Percentiles rank a stretch among this genome's conserved stretches.
phyloP scores from a whole-genome alignment of 2,113 vertebrate species.

The Mustelus asterias region DNA sequence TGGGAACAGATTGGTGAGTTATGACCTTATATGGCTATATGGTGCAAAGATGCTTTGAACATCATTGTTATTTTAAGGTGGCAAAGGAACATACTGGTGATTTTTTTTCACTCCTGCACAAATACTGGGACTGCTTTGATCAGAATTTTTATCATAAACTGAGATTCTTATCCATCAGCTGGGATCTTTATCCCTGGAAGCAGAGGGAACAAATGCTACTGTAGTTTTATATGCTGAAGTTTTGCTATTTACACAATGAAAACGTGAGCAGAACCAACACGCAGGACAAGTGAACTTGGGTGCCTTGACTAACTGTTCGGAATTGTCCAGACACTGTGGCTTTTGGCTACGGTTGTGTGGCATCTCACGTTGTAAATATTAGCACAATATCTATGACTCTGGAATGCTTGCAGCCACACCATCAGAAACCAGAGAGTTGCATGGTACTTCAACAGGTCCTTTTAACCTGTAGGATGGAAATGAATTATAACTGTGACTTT shows the following conservation, averaged over 20 bases:
- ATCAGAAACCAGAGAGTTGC: not conserved
- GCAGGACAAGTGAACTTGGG: not conserved
- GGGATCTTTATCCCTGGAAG: not conserved
- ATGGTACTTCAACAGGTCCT: not conserved
- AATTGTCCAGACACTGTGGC: not conserved
- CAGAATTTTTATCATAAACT: not conserved
- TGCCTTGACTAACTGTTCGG: not conserved
- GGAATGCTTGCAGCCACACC: conserved; percentile 6
- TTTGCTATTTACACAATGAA: not conserved
- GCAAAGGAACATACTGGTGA: conserved; percentile 17
- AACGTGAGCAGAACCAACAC: not conserved
- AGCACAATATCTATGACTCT: not conserved
- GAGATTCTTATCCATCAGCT: not conserved
- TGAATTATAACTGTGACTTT: conserved; percentile 22
- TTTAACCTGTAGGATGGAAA: not conserved
- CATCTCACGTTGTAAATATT: conserved; percentile 17
- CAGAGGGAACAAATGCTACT: not conserved
- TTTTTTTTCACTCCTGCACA: not conserved
- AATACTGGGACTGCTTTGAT: not conserved
- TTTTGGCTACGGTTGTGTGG: not conserved
- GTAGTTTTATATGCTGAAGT: not conserved
- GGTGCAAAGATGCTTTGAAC: not conserved
- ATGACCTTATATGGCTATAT: not conserved
- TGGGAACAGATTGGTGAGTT: not conserved
- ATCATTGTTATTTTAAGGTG: not conserved